Evolutionary conservation across 2,888 invertebrate species (phyloP), one percentile per base, ranked within the genome.

Genomic region (Agonopterix heracliana): DNA sequence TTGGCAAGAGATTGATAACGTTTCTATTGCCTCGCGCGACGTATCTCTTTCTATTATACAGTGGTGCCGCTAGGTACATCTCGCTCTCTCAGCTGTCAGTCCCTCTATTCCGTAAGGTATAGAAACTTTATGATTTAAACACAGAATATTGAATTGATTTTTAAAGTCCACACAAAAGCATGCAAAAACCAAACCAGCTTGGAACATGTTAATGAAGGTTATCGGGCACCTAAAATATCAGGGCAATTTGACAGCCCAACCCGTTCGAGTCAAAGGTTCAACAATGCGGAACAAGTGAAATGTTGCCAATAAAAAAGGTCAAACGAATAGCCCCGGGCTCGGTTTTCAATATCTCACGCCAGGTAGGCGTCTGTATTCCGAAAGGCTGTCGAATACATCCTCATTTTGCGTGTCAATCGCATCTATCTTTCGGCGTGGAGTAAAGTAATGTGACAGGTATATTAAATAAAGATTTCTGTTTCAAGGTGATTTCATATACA

Each of bases 251-350:
- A 81, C 80, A 80, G 76, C 74, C 71, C 72, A 71, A 74, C 73
- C 76, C 74, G 74, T 73, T 76, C 74, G 71, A 77, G 72, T 74
- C 70, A 74, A 73, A 71, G 70, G 75, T 67, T 74, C 73, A 76
- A 81, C 81, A 82, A 80, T 74, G 80, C 74, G 76, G 74, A 76
- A 75, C 80, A 74, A 78, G 81, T 84, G 80, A 83, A 82, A 85
- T 83, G 81, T 81, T 78, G 74, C 78, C 80, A 79, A 81, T 81
- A 81, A 82, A 83, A 82, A 83, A 81, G 83, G 81, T 82, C 82
- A 78, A 79, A 79, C 74, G 75, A 67, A 78, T 78, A 64, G 79
- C 77, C 70, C 58, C 57, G 66, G 72, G 77, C 74, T 71, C 73
- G 74, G 79, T 81, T 84, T 82, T 83, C 81, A 84, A 85, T 85